These are phyloP conservation scores for Drosophila tripunctata DNA, from an alignment of 2,888 invertebrate genomes.

Conservation along the genomic window DNA sequence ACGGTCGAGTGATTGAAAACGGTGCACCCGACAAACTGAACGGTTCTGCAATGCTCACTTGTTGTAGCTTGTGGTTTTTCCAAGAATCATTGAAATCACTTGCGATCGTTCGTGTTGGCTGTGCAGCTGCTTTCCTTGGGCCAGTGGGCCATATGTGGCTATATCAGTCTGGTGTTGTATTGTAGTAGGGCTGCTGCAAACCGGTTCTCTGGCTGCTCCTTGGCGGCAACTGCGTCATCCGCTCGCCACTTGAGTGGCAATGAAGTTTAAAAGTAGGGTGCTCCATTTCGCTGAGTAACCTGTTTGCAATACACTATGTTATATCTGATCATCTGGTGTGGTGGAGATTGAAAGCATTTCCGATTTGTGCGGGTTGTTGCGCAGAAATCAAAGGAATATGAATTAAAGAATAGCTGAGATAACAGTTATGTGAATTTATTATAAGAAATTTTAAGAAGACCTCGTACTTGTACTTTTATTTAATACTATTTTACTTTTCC, in stretches of 20 bases:
- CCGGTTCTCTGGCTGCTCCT: constrained; percentile 66
- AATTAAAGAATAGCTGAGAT: too few relatives aligned
- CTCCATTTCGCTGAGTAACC: constrained; percentile 72
- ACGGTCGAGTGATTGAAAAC: constrained; percentile 29
- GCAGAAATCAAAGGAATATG: not conserved
- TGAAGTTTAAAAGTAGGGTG: constrained; percentile 75
- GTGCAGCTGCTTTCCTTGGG: constrained; percentile 40
- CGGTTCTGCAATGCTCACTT: constrained; percentile 10
- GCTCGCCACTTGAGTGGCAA: constrained; percentile 65
- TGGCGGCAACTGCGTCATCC: constrained; percentile 47
- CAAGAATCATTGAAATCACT: constrained; percentile 5
- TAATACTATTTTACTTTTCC: too few relatives aligned
- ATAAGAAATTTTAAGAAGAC: too few relatives aligned
- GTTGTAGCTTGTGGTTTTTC: not conserved
- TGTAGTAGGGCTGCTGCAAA: constrained; percentile 56
- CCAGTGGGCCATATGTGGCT: constrained; percentile 71
- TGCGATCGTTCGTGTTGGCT: constrained; percentile 8
- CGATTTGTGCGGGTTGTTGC: constrained; percentile 13
- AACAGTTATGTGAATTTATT: too few relatives aligned
- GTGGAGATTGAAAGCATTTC: constrained; percentile 32
- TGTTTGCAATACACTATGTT: too few relatives aligned
- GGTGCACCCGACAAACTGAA: constrained; percentile 34
- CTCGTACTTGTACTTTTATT: too few relatives aligned
- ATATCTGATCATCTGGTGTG: constrained; percentile 9
- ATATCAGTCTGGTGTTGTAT: constrained; percentile 2